Evolutionary conservation across 2,797 vertebrate species (phyloP), one percentile per base, ranked within the genome.

Genomic region (Sebastes taczanowskii): DNA sequence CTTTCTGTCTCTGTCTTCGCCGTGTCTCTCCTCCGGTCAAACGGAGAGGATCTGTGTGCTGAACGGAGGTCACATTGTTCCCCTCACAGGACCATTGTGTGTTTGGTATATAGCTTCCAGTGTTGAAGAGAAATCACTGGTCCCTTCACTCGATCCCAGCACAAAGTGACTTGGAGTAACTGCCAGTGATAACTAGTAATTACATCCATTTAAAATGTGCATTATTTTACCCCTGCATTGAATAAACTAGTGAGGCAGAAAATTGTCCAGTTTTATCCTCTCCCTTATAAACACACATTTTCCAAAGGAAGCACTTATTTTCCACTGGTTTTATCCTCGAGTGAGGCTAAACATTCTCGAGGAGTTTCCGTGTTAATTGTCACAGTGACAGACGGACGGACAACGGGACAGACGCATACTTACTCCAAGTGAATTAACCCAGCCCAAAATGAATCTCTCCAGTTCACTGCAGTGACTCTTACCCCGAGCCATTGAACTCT

Each of bases 221-320:
- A 96, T 95, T 95, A 95, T 96, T 96, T 96, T 96, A 96, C 93
- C 89, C 92, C 86, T 85, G 93, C 90, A 88, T 91, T 96, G 94
- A 96, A 96, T 95, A 96, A 96, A 95, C 93, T 95, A 94, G 91
- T 95, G 94, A 95, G 95, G 96, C 96, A 95, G 95, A 96, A 96
- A 96, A 96, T 96, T 96, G 95, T 96, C 93, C 93, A 91, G 91
- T 95, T 96, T 95, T 94, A 95, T 95, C 94, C 94, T 90, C 90
- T 93, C 80, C 75, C 78, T 87, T 86, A 92, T 94, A 96, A 95
- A 95, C 94, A 95, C 89, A 89, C 85, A 86, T 91, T 93, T 89
- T 75, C 63, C 23, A 89, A 84, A 92, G 88, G 86, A 91, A 92
- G 92, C 90, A 90, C 89, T 94, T 94, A 93, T 91, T 92, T 93